Evolutionary conservation across 2,888 invertebrate species (phyloP).

Genomic region (Cosmopolites sordidus): DNA sequence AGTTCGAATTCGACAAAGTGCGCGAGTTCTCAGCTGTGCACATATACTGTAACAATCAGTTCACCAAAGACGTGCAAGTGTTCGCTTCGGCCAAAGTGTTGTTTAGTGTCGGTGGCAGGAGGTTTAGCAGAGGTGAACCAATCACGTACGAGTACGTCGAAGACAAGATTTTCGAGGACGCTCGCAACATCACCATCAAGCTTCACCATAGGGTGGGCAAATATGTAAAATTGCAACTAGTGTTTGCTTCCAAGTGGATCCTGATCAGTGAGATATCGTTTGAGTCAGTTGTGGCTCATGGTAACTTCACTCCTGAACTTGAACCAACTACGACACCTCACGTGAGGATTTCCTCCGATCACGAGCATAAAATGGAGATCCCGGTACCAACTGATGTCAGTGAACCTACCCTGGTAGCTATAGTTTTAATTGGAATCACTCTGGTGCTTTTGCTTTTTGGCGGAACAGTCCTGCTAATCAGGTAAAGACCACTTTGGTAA

Average conservation of each 20-base stretch:
- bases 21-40: constrained; percentile 81
- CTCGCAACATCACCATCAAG: constrained; percentile 76
- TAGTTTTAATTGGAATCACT: constrained; percentile 70
- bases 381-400: constrained; percentile 64
- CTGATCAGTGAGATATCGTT: constrained; percentile 87
- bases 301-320: constrained; percentile 69
- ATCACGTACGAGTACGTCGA: constrained; percentile 68
- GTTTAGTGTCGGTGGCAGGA: constrained; percentile 75
- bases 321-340: constrained; percentile 53
- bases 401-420: constrained; percentile 70
- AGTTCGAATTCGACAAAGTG: constrained; percentile 81
- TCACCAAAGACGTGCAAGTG: constrained; percentile 78
- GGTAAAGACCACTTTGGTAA: not conserved
- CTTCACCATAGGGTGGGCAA: constrained; percentile 77
- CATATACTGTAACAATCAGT: constrained; percentile 81
- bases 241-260: constrained; percentile 82
- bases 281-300: constrained; percentile 71
- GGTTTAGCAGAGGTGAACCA: constrained; percentile 69
- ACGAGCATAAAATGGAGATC: constrained; percentile 52
- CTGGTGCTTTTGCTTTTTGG: constrained; percentile 65
- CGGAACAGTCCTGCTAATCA: constrained; percentile 62
- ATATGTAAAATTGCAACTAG: constrained; percentile 72
- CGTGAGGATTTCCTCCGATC: constrained; percentile 50
- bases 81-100: constrained; percentile 73
- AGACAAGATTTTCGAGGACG: constrained; percentile 75